Conservation (phyloP, 2,888 invertebrate species). For the Hydroisotoma schaefferi region DNA sequence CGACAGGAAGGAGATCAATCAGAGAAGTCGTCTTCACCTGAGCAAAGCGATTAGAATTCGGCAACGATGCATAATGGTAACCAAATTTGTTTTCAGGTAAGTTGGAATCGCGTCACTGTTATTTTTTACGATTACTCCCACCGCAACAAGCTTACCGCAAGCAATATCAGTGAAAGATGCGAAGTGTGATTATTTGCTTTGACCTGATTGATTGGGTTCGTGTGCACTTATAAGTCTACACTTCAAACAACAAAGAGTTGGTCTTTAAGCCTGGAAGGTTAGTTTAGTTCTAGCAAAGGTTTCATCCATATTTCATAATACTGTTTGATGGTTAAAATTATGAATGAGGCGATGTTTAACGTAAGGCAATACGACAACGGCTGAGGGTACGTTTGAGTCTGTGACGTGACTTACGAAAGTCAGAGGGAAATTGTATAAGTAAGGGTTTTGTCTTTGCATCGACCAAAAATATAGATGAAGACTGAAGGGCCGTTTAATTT, state of each 20-base stretch:
- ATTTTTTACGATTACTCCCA: conserved; percentile 7
- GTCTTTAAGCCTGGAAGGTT: not conserved
- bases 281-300: not conserved
- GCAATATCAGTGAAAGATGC: not conserved
- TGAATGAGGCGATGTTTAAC: conserved; percentile 5
- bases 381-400: no score
- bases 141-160: not conserved
- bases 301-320: not conserved
- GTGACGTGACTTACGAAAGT: no score
- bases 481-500: no score
- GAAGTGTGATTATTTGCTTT: not conserved
- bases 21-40: not conserved
- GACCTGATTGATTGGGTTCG: conserved; percentile 1
- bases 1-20: not conserved
- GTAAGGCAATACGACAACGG: no score
- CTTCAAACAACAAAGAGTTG: not conserved
- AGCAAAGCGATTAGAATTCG: not conserved
- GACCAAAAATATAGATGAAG: no score
- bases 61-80: conserved; percentile 17
- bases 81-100: conserved; percentile 17
- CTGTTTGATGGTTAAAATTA: not conserved
- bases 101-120: conserved; percentile 16
- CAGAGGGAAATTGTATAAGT: conserved; percentile 2
- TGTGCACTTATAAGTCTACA: not conserved
- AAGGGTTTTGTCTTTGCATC: conserved; percentile 1